phyloP scores from a whole-genome alignment of 53 echinoderm and acorn worm genomes.

The Luidia sarsii region DNA sequence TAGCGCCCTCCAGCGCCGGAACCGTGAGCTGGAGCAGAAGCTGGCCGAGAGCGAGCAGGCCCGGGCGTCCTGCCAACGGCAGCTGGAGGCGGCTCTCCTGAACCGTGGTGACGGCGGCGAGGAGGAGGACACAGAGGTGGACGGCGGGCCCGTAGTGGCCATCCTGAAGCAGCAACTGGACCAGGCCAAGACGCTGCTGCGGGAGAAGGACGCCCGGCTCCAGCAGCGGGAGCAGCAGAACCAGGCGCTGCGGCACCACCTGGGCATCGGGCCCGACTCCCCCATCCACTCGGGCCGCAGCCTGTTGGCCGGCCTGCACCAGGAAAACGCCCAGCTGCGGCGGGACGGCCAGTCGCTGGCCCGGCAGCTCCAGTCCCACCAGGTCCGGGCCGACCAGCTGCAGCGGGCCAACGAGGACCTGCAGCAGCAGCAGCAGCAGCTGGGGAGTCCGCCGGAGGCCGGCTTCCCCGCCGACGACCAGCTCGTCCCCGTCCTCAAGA shows the following conservation, averaged over 20 bases:
- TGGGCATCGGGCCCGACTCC: slow-evolving; percentile 83
- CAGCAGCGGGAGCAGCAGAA: slow-evolving; percentile 85
- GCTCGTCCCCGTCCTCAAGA: slow-evolving; percentile 43
- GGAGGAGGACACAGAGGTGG: slow-evolving; percentile 58
- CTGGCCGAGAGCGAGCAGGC: slow-evolving; percentile 69
- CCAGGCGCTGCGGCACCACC: slow-evolving; percentile 66
- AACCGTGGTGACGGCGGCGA: slow-evolving; percentile 66
- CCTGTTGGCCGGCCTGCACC: slow-evolving; percentile 65
- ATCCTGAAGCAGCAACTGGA: slow-evolving; percentile 96
- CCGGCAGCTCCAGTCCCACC: slow-evolving; percentile 6
- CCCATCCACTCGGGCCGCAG: slow-evolving; percentile 74
- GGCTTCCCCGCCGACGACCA: slow-evolving; percentile 17
- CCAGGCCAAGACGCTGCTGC: slow-evolving; percentile 88
- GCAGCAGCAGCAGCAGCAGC: slow-evolving; percentile 45
- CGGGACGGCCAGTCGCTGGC: slow-evolving; percentile 66
- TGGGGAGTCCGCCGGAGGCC: slow-evolving; percentile 28
- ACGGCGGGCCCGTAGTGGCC: slow-evolving; percentile 86
- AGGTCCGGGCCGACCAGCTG: slow-evolving; percentile 30
- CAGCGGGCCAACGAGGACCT: slow-evolving; percentile 52
- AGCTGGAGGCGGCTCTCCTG: slow-evolving; percentile 77
- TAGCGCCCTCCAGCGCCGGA: slow-evolving; percentile 38
- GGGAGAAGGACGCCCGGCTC: slow-evolving; percentile 79
- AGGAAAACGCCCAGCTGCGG: slow-evolving; percentile 71
- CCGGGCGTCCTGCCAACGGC: slow-evolving; percentile 64
- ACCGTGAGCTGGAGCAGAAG: slow-evolving; percentile 56